Conservation (phyloP, 2,888 invertebrate genomes). For the Macrosiphum euphorbiae region DNA sequence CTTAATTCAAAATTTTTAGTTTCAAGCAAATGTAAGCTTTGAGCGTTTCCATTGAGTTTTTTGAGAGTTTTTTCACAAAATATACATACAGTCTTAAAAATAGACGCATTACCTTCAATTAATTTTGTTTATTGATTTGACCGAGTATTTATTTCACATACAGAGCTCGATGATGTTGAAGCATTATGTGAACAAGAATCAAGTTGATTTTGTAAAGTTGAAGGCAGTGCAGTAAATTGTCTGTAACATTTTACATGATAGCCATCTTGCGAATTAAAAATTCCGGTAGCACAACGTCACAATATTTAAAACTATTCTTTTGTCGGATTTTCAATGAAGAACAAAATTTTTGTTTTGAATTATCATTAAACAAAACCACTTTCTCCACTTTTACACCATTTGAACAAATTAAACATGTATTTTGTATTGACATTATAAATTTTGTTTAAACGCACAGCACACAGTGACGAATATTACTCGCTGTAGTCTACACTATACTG, state of each 20-base stretch:
- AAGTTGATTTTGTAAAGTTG: slow-evolving; percentile 5
- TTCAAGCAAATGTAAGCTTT: slow-evolving; percentile 15
- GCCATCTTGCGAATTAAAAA: slow-evolving; percentile 1
- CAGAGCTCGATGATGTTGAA: slow-evolving; percentile 8
- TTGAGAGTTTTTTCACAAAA: slow-evolving; percentile 13
- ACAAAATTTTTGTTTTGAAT: not conserved
- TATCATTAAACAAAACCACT: slow-evolving; percentile 4
- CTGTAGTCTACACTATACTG: not conserved
- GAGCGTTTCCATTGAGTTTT: not conserved
- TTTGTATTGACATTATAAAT: slow-evolving; percentile 5
- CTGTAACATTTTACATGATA: slow-evolving; percentile 22
- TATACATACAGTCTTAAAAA: slow-evolving; percentile 19
- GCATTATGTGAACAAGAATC: too few species aligned
- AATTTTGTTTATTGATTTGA: slow-evolving; percentile 9
- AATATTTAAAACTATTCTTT: slow-evolving; percentile 12
- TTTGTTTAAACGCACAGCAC: slow-evolving; percentile 9
- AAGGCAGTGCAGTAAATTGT: slow-evolving; percentile 16
- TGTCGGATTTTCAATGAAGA: slow-evolving; percentile 23
- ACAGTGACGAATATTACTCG: not conserved
- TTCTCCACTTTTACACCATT: not conserved
- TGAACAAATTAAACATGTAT: slow-evolving; percentile 15
- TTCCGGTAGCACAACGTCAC: not conserved
- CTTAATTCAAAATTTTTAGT: slow-evolving; percentile 3
- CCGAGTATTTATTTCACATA: slow-evolving; percentile 9
- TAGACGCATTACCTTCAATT: slow-evolving; percentile 27